phyloP scores from a whole-genome alignment of 1,140 invertebrate genomes.

The Calephelis virginiensis region DNA sequence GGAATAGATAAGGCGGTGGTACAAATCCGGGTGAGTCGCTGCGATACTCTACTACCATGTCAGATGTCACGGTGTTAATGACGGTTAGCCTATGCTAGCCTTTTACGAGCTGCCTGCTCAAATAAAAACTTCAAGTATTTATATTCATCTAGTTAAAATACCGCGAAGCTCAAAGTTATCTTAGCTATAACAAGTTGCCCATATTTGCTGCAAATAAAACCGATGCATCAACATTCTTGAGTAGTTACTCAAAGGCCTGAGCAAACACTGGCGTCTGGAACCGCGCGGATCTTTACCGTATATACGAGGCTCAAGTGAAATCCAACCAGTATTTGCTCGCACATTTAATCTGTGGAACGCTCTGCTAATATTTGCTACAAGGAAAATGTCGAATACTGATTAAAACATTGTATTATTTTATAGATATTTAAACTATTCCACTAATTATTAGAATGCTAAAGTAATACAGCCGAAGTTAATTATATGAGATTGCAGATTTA shows the following conservation, averaged over 20 bases:
- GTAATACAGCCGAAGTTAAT: too few relatives aligned
- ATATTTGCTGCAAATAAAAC: slow-evolving; percentile 8
- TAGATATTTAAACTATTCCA: too few relatives aligned
- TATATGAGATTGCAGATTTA: too few relatives aligned
- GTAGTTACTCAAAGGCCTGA: slow-evolving; percentile 2
- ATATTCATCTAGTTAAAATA: background rate
- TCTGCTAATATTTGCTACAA: background rate
- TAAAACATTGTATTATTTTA: too few relatives aligned
- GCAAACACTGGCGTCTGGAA: slow-evolving; percentile 6
- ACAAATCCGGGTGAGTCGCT: too few relatives aligned
- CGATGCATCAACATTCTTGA: background rate
- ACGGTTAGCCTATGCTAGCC: too few relatives aligned
- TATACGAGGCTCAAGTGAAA: background rate
- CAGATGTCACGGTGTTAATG: too few relatives aligned
- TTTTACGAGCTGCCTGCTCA: too few relatives aligned
- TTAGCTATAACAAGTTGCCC: background rate
- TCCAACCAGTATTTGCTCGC: background rate
- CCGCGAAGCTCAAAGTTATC: background rate
- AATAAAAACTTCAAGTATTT: background rate
- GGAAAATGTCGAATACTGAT: background rate
- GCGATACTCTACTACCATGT: too few relatives aligned
- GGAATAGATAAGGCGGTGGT: too few relatives aligned
- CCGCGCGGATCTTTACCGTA: background rate
- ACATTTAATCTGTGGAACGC: slow-evolving; percentile 6
- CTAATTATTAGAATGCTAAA: too few relatives aligned